Base-by-base conservation (phyloP, 2,888 invertebrate genomes). In the Platycheirus rosarum region DNA sequence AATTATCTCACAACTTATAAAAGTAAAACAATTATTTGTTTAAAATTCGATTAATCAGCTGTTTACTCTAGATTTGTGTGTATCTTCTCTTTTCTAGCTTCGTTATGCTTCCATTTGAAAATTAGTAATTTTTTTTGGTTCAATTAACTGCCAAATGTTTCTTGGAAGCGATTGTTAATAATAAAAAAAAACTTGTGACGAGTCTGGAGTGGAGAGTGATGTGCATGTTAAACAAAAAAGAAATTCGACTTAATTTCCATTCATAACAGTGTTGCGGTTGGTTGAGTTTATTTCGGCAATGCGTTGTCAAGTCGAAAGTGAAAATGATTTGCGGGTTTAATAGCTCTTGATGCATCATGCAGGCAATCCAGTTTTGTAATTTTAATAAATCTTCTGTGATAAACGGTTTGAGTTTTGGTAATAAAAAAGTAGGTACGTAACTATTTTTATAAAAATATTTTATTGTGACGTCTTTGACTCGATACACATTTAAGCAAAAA, bases 1-100 rank as follows among this genome's bases (percentile, higher is more conserved):
- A 62, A 82, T 77, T 82, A 82, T 82, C 82, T 49, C 23, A 6
- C 23, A 73, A 68, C 46, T 42, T 66, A 29, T 57, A 29, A 60
- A 77, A 63, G 37, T 57, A 68, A 69, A 82, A 23, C 46, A 82
- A 82, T 73, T 82, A 82, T 82, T 76, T 82, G 68, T 20, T 63
- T 62, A 49, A n/a, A 63, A 68, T 71, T 73, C 77, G 71, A 73
- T 70, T 70, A 66, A 71, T 66, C 66, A 46, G 51, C 29, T 66
- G 60, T 80, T 80, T 55, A 13, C 55, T 37, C 37, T 37, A 51
- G 75, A 44, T 48, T 46, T 71, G 55, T 71, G 55, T 68, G 44
- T 20, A 55, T 55, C n/a, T 63, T 46, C 14, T 35, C 18, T 35
- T 32, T 16, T 29, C 20, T 48, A 23, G 13, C 44, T 48, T 49